Conservation (phyloP, 2,888 invertebrate species). For the Trachelus troglodyta region DNA sequence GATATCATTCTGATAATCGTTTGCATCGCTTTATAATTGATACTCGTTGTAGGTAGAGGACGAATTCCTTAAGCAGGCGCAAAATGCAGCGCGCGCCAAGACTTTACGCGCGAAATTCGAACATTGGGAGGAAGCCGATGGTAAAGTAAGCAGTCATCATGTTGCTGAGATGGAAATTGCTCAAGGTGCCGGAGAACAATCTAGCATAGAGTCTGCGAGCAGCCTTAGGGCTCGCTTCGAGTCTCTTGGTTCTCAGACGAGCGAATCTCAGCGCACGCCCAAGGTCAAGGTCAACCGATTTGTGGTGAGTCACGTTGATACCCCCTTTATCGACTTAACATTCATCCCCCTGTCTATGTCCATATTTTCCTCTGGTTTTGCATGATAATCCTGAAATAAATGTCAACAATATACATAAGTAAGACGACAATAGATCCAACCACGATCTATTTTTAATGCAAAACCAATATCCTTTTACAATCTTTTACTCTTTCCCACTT, state of each 20-base stretch:
- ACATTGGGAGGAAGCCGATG: conserved; percentile 80
- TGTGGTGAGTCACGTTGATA: conserved; percentile 78
- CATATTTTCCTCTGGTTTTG: no score
- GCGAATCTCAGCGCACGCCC: conserved; percentile 67
- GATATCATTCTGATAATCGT: no score
- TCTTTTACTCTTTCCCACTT: no score
- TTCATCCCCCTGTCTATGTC: neutral
- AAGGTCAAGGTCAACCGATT: conserved; percentile 87
- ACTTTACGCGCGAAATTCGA: conserved; percentile 89
- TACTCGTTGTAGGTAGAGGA: conserved; percentile 68
- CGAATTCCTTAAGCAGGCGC: conserved; percentile 80
- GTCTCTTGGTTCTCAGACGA: conserved; percentile 76
- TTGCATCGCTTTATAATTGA: no score
- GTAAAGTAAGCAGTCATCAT: conserved; percentile 61
- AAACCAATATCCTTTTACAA: no score
- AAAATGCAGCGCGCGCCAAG: conserved; percentile 84
- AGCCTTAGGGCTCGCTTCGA: conserved; percentile 90
- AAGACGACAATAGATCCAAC: no score
- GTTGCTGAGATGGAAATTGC: conserved; percentile 65
- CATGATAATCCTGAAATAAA: no score
- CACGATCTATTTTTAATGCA: no score
- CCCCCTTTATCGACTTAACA: conserved; percentile 26
- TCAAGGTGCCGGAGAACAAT: conserved; percentile 74
- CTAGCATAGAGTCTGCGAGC: conserved; percentile 87
- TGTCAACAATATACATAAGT: no score